phyloP scores from a whole-genome alignment of 2,797 vertebrate species.

The Borostomias antarcticus region DNA sequence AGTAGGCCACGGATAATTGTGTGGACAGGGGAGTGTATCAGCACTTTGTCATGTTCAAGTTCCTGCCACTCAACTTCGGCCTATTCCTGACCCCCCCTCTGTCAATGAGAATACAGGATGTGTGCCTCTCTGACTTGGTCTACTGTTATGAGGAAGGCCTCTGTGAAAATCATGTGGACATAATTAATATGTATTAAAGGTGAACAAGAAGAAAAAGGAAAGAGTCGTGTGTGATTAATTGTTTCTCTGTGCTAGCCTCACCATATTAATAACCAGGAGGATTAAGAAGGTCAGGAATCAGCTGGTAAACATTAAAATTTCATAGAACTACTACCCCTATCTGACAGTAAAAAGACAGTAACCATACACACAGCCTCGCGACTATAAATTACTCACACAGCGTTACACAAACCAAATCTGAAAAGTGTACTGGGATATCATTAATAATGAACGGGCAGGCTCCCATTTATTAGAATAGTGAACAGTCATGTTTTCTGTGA shows the following conservation, averaged over 20 bases:
- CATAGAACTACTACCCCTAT: constrained; percentile 69
- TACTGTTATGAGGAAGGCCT: constrained; percentile 56
- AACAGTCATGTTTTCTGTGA: constrained; percentile 79
- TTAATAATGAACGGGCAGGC: constrained; percentile 79
- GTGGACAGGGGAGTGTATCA: constrained; percentile 76
- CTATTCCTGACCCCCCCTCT: constrained; percentile 59
- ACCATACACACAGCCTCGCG: constrained; percentile 66
- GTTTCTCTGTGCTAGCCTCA: constrained; percentile 68
- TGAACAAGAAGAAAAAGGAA: constrained; percentile 53
- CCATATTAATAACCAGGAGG: constrained; percentile 75
- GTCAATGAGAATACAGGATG: constrained; percentile 5
- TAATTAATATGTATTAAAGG: constrained; percentile 77
- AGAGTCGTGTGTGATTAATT: constrained; percentile 75
- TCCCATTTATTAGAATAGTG: constrained; percentile 80
- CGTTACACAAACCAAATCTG: constrained; percentile 74
- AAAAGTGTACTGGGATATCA: constrained; percentile 75
- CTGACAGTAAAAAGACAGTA: constrained; percentile 78
- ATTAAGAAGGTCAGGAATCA: constrained; percentile 79
- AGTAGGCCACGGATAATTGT: constrained; percentile 77
- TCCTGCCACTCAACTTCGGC: constrained; percentile 69
- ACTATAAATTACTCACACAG: constrained; percentile 76
- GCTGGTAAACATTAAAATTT: constrained; percentile 78
- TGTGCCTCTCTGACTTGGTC: constrained; percentile 32
- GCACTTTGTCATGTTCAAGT: constrained; percentile 72
- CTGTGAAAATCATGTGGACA: constrained; percentile 61